phyloP scores from a whole-genome alignment of 2,113 vertebrate species.

The Gracilinanus agilis region DNA sequence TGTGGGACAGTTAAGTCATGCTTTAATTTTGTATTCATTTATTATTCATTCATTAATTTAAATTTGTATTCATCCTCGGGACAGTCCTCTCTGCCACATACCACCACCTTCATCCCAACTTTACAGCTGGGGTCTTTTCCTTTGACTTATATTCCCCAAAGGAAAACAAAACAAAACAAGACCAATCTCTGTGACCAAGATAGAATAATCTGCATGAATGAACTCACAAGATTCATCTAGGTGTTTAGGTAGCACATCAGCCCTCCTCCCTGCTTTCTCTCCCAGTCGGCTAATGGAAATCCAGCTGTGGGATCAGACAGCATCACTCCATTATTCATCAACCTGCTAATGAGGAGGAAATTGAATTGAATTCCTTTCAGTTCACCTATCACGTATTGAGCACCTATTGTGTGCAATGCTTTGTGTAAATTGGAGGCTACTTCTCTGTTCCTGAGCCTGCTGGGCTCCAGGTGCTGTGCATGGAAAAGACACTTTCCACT shows the following conservation, averaged over 20 bases:
- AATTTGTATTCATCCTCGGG: background rate
- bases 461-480: background rate
- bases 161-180: background rate
- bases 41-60: too few species aligned
- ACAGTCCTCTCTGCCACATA: background rate
- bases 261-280: background rate
- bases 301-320: background rate
- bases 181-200: background rate
- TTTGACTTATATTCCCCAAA: background rate
- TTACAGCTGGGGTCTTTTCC: background rate
- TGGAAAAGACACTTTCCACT: background rate
- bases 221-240: background rate
- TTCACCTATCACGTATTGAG: background rate
- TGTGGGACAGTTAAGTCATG: background rate
- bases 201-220: background rate
- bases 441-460: background rate
- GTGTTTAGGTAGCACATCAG: background rate
- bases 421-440: background rate
- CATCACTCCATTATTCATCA: background rate
- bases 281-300: background rate
- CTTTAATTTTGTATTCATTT: too few species aligned
- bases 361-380: background rate
- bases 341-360: background rate
- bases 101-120: background rate
- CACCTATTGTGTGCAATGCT: background rate